phyloP scores from a whole-genome alignment of 30 jellyfish, hydroid and myxozoan genomes.

The Chironex yamaguchii region DNA sequence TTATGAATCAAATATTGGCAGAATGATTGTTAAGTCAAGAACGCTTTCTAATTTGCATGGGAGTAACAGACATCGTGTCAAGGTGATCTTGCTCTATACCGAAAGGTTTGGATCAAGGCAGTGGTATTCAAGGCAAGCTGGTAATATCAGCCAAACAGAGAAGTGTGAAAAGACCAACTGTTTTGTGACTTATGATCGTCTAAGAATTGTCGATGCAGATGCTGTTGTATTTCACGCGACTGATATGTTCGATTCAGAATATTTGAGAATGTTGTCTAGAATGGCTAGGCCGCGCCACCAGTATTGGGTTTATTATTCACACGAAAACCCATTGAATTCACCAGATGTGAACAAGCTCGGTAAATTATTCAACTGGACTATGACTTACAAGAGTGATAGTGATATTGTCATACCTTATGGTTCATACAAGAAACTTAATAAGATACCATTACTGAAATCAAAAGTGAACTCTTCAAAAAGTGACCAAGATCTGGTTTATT shows the following conservation, averaged over 20 bases:
- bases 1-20: too few relatives aligned
- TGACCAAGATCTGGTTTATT: too few relatives aligned
- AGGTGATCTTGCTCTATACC: slow-evolving; percentile 86
- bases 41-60: too few relatives aligned
- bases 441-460: background rate
- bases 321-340: slow-evolving; percentile 71
- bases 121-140: slow-evolving; percentile 71
- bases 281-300: slow-evolving; percentile 45
- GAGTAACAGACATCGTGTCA: too few relatives aligned
- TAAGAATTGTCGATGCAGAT: slow-evolving; percentile 41
- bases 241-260: slow-evolving; percentile 48
- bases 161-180: slow-evolving; percentile 76
- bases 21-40: too few relatives aligned
- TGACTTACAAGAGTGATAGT: slow-evolving; percentile 88
- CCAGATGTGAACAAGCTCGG: background rate
- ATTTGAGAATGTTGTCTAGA: slow-evolving; percentile 9
- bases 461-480: slow-evolving; percentile 11
- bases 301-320: slow-evolving; percentile 72
- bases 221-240: slow-evolving; percentile 68
- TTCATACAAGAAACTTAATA: slow-evolving; percentile 57
- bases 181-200: slow-evolving; percentile 78
- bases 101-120: slow-evolving; percentile 61
- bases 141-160: slow-evolving; percentile 38
- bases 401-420: slow-evolving; percentile 92
- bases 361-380: slow-evolving; percentile 85